Conservation (phyloP, 2,113 vertebrate genomes). For the Smithornis capensis region DNA sequence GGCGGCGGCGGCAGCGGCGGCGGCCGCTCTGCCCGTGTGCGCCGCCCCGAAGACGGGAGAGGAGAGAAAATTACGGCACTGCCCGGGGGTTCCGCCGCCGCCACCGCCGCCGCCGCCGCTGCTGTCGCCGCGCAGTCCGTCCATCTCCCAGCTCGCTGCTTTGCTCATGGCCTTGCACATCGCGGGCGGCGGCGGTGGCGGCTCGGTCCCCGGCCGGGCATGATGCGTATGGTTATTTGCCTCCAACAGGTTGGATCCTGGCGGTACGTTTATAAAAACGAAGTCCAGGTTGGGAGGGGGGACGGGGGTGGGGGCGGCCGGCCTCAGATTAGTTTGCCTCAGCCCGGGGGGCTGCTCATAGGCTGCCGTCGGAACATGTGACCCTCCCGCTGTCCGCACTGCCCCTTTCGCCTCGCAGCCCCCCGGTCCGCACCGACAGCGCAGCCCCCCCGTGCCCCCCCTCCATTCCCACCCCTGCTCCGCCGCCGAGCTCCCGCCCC, state of each 20-base stretch:
- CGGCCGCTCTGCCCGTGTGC: slow-evolving; percentile 69
- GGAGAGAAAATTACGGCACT: slow-evolving; percentile 77
- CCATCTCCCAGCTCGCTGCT: slow-evolving; percentile 76
- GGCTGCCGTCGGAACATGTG: slow-evolving; percentile 71
- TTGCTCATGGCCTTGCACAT: slow-evolving; percentile 76
- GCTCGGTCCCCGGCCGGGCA: slow-evolving; percentile 59
- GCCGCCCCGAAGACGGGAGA: slow-evolving; percentile 75
- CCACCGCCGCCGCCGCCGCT: slow-evolving; percentile 39
- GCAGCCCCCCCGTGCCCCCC: background rate
- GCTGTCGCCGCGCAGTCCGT: slow-evolving; percentile 72
- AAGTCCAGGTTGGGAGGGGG: slow-evolving; percentile 76
- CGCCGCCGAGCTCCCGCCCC: background rate
- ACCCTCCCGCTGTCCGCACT: slow-evolving; percentile 18
- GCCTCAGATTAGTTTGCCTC: slow-evolving; percentile 68
- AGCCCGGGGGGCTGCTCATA: slow-evolving; percentile 64
- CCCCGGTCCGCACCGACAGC: background rate
- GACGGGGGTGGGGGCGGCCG: slow-evolving; percentile 62
- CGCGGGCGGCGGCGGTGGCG: slow-evolving; percentile 24
- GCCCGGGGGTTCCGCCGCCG: slow-evolving; percentile 50
- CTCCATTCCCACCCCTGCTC: background rate
- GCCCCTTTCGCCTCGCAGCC: slow-evolving; percentile 57
- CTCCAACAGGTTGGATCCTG: slow-evolving; percentile 79
- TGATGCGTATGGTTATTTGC: slow-evolving; percentile 62
- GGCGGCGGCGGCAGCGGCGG: slow-evolving; percentile 53
- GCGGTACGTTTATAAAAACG: slow-evolving; percentile 80